These are phyloP conservation scores for Polyommatus icarus DNA, from an alignment of 2,888 invertebrate genomes.

Conservation along the genomic window DNA sequence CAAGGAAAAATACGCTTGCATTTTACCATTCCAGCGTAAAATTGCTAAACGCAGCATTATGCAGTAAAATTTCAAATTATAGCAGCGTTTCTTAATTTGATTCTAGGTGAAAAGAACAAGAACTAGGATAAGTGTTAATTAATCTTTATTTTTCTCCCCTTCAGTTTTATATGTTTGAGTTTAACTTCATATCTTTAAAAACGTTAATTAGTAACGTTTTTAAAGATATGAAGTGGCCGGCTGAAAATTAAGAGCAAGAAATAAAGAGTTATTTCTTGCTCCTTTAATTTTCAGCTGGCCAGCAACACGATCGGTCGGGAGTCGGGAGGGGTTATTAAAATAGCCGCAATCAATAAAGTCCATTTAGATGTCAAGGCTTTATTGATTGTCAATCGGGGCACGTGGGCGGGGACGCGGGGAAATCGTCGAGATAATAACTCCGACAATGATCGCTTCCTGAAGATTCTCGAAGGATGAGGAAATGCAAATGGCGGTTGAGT, in stretches of 20 bases:
- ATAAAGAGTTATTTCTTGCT: too few species aligned
- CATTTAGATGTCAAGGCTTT: conserved; percentile 28
- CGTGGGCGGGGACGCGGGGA: not conserved
- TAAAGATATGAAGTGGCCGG: too few species aligned
- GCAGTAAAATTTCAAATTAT: not conserved
- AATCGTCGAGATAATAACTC: not conserved
- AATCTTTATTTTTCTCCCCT: not conserved
- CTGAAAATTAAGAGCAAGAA: too few species aligned
- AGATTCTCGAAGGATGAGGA: conserved; percentile 2
- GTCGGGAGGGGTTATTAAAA: conserved; percentile 7
- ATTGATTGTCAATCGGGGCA: conserved; percentile 21
- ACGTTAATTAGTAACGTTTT: too few species aligned
- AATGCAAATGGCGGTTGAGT: not conserved
- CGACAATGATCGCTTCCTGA: not conserved
- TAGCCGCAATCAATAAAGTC: conserved; percentile 19
- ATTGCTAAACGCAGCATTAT: not conserved
- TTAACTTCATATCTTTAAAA: not conserved
- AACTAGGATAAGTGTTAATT: not conserved
- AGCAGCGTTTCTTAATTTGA: not conserved
- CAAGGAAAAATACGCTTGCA: not conserved
- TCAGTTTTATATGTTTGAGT: too few species aligned
- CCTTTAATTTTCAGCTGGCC: not conserved
- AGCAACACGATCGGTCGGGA: not conserved
- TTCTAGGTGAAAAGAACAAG: not conserved
- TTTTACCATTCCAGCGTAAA: not conserved